A percentile compares a stretch with the other conserved stretches of the same genome.
phyloP scores from a whole-genome alignment of 1,140 invertebrate genomes.

The Drosophila rufa region DNA sequence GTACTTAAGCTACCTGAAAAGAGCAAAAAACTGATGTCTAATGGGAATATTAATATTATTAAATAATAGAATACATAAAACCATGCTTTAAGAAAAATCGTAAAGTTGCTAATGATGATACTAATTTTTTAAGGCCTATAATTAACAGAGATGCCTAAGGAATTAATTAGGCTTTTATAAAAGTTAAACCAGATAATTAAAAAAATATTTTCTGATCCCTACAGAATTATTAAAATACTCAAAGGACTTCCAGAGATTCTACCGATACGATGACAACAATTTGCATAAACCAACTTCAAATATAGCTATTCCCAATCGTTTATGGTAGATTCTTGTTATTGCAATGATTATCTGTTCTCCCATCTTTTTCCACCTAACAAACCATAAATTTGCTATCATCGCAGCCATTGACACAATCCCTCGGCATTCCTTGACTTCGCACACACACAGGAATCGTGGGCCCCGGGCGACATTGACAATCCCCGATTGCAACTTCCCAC shows the following conservation, averaged over 20 bases:
- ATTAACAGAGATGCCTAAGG: not conserved
- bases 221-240: too few species aligned
- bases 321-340: constrained; percentile 7
- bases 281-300: not conserved
- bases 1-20: too few species aligned
- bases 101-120: too few species aligned
- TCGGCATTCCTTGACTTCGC: constrained; percentile 23
- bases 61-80: not conserved
- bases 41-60: too few species aligned
- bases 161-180: not conserved
- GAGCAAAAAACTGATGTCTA: too few species aligned
- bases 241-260: too few species aligned
- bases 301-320: not conserved
- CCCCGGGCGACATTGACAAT: constrained; percentile 41
- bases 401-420: constrained; percentile 23
- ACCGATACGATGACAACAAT: too few species aligned
- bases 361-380: constrained; percentile 23
- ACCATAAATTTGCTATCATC: constrained; percentile 26
- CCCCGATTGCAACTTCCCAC: constrained; percentile 37
- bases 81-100: not conserved
- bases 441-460: constrained; percentile 18
- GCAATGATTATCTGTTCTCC: constrained; percentile 15
- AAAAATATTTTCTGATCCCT: not conserved
- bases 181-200: not conserved
- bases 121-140: too few species aligned